phyloP scores from a whole-genome alignment of 2,113 vertebrate genomes.

The Grantiella picta region DNA sequence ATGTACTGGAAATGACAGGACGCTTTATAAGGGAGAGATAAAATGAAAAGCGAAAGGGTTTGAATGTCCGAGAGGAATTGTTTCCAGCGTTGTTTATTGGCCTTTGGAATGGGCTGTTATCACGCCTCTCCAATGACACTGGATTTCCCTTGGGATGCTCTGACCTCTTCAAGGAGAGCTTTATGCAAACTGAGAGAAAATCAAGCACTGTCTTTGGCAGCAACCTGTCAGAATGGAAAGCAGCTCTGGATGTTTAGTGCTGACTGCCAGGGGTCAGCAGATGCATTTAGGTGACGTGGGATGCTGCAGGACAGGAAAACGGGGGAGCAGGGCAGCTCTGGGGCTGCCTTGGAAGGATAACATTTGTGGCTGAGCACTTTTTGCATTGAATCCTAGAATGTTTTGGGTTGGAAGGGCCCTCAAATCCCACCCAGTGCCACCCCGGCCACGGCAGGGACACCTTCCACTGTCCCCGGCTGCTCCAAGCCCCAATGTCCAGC shows the following conservation, averaged over 20 bases:
- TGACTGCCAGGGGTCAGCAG: not conserved
- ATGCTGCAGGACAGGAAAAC: not conserved
- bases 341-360: not conserved
- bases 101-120: not conserved
- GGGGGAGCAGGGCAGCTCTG: not conserved
- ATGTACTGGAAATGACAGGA: not conserved
- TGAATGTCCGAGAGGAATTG: not conserved
- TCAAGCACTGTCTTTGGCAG: not conserved
- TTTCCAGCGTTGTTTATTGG: not conserved
- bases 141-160: not conserved
- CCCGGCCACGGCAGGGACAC: not conserved
- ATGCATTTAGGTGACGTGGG: not conserved
- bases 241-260: not conserved
- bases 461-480: not conserved
- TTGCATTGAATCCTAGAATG: not conserved
- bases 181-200: not conserved
- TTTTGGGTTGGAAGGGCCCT: not conserved
- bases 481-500: not conserved
- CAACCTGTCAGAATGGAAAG: not conserved
- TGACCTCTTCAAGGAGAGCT: not conserved
- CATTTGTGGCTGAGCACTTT: not conserved
- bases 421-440: fast-evolving
- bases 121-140: not conserved
- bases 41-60: not conserved
- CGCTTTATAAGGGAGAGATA: not conserved